Evolutionary conservation across 2,113 vertebrate species (phyloP).

Genomic region (Dunckerocampus dactyliophorus): DNA sequence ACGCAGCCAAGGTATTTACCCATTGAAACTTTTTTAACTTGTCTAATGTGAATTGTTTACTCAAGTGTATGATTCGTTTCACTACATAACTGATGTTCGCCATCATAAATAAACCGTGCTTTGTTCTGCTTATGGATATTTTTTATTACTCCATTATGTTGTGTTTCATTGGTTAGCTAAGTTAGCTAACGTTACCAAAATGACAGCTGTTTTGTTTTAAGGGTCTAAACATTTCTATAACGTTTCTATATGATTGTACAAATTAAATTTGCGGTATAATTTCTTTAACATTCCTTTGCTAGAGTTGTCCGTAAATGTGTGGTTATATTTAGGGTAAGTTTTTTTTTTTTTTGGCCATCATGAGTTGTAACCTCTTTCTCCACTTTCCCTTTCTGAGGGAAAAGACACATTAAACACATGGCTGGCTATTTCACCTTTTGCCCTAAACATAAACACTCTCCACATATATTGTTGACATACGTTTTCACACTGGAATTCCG

Average conservation of each 20-base stretch:
- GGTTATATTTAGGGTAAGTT: background rate
- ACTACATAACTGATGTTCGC: background rate
- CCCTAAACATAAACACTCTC: slow-evolving; percentile 22
- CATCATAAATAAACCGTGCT: background rate
- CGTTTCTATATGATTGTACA: background rate
- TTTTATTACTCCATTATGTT: background rate
- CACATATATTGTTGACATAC: slow-evolving; percentile 29
- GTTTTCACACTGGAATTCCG: slow-evolving; percentile 18
- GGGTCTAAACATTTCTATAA: background rate
- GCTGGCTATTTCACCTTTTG: slow-evolving; percentile 38
- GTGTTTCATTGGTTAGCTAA: background rate
- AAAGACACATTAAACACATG: background rate
- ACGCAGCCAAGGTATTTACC: slow-evolving; percentile 27
- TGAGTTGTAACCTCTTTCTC: background rate
- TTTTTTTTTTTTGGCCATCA: background rate
- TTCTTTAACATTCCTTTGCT: background rate
- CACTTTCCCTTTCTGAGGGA: slow-evolving; percentile 5
- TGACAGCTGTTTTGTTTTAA: background rate
- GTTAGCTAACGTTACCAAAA: background rate
- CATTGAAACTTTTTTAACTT: slow-evolving; percentile 13
- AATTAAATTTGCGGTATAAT: background rate
- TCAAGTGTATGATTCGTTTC: too few species aligned
- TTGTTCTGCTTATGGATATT: background rate
- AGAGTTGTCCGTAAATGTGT: background rate
- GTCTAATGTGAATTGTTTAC: background rate